Evolutionary conservation across 2,888 invertebrate species (phyloP).

Genomic region (Cerceris rybyensis): DNA sequence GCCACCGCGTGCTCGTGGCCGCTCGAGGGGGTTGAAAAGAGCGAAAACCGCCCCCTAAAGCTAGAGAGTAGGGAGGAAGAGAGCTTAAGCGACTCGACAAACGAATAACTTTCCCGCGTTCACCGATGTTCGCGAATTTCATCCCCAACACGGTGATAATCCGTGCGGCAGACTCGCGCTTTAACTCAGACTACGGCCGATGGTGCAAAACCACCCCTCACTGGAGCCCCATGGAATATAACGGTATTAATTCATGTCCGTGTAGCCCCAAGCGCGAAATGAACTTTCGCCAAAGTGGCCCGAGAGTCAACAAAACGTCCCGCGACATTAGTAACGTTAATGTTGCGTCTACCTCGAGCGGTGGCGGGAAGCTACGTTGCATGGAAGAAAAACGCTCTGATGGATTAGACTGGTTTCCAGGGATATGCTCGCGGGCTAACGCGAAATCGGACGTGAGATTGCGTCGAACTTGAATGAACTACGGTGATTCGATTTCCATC

Average conservation of each 20-base stretch:
- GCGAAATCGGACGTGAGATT: not conserved
- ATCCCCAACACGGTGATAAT: not conserved
- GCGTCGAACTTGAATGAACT: conserved; percentile 5
- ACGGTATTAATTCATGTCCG: conserved; percentile 49
- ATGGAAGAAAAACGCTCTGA: conserved; percentile 12
- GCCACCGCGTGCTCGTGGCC: not conserved
- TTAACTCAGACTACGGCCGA: conserved; percentile 45
- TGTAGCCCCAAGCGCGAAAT: conserved; percentile 14
- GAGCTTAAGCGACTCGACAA: conserved; percentile 40
- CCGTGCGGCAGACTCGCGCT: conserved; percentile 26
- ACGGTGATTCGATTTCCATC: not conserved
- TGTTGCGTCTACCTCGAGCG: conserved; percentile 18
- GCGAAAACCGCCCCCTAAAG: not conserved
- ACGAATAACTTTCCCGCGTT: conserved; percentile 46
- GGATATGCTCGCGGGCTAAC: not conserved
- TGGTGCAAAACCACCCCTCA: conserved; percentile 38
- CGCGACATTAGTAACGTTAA: conserved; percentile 54
- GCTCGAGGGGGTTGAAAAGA: not conserved
- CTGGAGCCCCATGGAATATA: conserved; percentile 15
- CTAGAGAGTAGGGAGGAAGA: not conserved
- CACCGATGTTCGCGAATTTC: conserved; percentile 47
- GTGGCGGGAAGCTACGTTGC: conserved; percentile 1
- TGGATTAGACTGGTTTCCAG: conserved; percentile 4
- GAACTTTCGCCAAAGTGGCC: conserved; percentile 44
- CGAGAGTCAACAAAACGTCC: conserved; percentile 52